These are phyloP conservation scores for Macheiramphus alcinus DNA, from an alignment of 2,113 vertebrate genomes.

Conservation along the genomic window DNA sequence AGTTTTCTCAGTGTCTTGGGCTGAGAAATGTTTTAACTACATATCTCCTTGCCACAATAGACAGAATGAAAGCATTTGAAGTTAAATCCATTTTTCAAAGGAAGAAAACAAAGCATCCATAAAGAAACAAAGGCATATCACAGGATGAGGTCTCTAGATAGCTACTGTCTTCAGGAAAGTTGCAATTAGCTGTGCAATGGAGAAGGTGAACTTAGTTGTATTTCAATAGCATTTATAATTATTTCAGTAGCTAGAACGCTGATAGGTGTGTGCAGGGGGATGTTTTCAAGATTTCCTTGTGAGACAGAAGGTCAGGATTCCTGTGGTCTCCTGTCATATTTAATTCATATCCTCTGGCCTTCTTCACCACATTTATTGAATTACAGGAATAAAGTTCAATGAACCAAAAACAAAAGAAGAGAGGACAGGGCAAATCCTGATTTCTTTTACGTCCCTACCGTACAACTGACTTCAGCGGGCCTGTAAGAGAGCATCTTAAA, in stretches of 20 bases:
- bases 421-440: background rate
- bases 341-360: slow-evolving; percentile 54
- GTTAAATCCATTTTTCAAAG: slow-evolving; percentile 25
- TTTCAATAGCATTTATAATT: slow-evolving; percentile 34
- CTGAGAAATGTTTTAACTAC: slow-evolving; percentile 21
- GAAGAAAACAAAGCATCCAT: slow-evolving; percentile 25
- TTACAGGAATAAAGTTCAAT: slow-evolving; percentile 54
- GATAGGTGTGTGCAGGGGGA: background rate
- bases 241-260: background rate
- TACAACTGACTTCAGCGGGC: background rate
- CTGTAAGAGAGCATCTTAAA: background rate
- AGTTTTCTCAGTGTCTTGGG: slow-evolving; percentile 23
- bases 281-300: slow-evolving; percentile 29
- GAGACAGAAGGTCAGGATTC: slow-evolving; percentile 58
- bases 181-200: slow-evolving; percentile 51
- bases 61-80: background rate
- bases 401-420: slow-evolving; percentile 45
- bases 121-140: background rate
- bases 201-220: background rate
- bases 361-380: slow-evolving; percentile 37
- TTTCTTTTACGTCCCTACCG: background rate
- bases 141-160: background rate
- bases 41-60: background rate
- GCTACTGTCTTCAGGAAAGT: background rate
- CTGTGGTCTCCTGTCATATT: slow-evolving; percentile 57